phyloP scores from a whole-genome alignment of 2,113 vertebrate species.

The Xiphophorus maculatus region DNA sequence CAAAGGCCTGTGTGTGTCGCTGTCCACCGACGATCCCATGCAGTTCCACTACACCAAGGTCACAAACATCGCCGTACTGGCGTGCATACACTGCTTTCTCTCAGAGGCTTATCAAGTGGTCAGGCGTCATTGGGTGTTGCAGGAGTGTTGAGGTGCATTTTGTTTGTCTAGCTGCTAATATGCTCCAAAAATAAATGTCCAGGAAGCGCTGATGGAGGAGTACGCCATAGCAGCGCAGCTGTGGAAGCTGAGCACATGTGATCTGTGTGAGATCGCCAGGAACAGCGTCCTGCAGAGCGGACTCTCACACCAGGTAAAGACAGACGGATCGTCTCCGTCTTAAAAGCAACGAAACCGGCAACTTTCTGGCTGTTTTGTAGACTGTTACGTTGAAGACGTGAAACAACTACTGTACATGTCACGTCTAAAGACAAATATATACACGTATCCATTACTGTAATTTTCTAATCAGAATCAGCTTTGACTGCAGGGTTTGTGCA shows the following conservation, averaged over 20 bases:
- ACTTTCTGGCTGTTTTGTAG: too few species aligned
- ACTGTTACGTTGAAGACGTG: too few species aligned
- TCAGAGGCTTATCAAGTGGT: too few species aligned
- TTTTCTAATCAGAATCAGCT: too few species aligned
- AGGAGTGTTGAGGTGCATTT: not conserved
- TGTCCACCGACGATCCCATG: conserved; percentile 97
- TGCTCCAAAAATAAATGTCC: not conserved
- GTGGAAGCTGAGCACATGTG: conserved; percentile 98
- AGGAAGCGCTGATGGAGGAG: conserved; percentile 82
- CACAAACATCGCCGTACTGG: conserved; percentile 14
- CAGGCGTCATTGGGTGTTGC: not conserved
- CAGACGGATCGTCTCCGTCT: not conserved
- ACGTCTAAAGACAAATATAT: too few species aligned
- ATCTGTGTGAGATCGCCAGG: conserved; percentile 94
- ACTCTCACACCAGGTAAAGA: conserved; percentile 89
- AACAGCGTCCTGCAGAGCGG: conserved; percentile 97
- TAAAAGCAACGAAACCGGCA: not conserved
- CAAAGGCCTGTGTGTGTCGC: conserved; percentile 93
- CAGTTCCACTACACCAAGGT: conserved; percentile 99
- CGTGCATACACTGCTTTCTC: too few species aligned
- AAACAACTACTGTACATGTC: not conserved
- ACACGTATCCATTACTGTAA: too few species aligned
- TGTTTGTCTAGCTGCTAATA: not conserved
- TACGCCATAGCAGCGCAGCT: conserved; percentile 98
- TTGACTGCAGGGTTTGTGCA: too few species aligned